Conservation (phyloP, 1,140 invertebrate genomes). For the Drosophila pandora region DNA sequence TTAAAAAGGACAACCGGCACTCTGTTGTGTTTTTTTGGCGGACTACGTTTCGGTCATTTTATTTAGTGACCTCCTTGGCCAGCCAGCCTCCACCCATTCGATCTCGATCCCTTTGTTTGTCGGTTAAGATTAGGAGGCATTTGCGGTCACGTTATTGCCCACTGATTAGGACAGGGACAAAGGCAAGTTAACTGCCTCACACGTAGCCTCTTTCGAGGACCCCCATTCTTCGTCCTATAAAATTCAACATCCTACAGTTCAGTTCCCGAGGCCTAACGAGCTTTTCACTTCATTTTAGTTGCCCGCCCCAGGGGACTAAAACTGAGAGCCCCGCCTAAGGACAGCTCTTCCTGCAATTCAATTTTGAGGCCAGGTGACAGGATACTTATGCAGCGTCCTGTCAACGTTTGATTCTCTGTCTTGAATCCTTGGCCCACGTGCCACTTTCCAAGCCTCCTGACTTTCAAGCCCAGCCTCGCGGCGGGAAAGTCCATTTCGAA, state of each 20-base stretch:
- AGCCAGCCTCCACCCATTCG: constrained; percentile 5
- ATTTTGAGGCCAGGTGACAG: constrained; percentile 52
- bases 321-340: constrained; percentile 13
- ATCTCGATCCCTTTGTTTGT: constrained; percentile 64
- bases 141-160: constrained; percentile 82
- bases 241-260: not conserved
- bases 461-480: constrained; percentile 40
- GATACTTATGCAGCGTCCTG: constrained; percentile 71
- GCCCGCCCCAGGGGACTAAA: constrained; percentile 23
- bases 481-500: constrained; percentile 70
- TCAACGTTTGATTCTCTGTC: constrained; percentile 41
- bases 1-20: constrained; percentile 73
- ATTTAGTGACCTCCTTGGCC: constrained; percentile 60
- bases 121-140: constrained; percentile 74
- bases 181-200: constrained; percentile 70
- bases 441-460: not conserved
- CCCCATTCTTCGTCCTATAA: not conserved
- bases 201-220: constrained; percentile 43
- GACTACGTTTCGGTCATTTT: constrained; percentile 61
- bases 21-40: constrained; percentile 45
- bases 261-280: constrained; percentile 51
- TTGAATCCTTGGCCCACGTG: constrained; percentile 2
- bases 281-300: constrained; percentile 70
- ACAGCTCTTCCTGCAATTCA: constrained; percentile 51
- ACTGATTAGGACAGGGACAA: constrained; percentile 71